A percentile compares a stretch with the other conserved stretches of the same genome.
Conservation (phyloP, 2,113 vertebrate species). For the Bothrops jararaca region DNA sequence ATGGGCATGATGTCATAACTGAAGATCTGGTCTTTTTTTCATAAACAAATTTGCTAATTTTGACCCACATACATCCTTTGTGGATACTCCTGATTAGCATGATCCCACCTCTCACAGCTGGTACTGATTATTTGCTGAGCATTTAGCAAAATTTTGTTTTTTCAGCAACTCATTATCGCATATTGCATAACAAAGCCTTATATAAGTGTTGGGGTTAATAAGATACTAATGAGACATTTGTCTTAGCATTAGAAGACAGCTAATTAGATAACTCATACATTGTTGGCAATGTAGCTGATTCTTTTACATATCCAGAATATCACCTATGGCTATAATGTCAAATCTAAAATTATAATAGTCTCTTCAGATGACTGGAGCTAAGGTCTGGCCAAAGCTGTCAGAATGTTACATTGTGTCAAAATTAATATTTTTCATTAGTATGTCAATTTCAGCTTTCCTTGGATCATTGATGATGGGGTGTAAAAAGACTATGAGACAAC, state of each 20-base stretch:
- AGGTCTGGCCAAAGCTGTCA: background rate
- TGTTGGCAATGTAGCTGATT: slow-evolving; percentile 1
- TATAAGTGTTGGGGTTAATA: background rate
- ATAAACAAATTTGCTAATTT: background rate
- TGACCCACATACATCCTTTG: background rate
- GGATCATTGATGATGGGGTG: background rate
- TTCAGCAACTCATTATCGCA: background rate
- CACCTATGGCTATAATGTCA: slow-evolving; percentile 7
- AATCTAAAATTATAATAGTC: slow-evolving; percentile 4
- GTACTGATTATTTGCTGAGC: background rate
- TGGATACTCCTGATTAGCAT: background rate
- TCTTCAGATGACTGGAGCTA: background rate
- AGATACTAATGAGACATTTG: slow-evolving; percentile 12
- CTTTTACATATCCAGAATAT: slow-evolving; percentile 6
- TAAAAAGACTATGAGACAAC: background rate
- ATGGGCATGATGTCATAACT: background rate
- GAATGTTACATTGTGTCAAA: background rate
- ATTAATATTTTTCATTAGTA: slow-evolving; percentile 11
- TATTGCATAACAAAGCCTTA: background rate
- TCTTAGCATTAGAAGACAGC: background rate
- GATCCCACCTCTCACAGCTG: background rate
- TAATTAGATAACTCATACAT: background rate
- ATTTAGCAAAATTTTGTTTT: background rate
- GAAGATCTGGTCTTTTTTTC: background rate
- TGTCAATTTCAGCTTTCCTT: background rate